Percentiles rank a stretch among this genome's conserved stretches.
phyloP scores from a whole-genome alignment of 2,797 vertebrate species.

The Craterocephalus amniculus region DNA sequence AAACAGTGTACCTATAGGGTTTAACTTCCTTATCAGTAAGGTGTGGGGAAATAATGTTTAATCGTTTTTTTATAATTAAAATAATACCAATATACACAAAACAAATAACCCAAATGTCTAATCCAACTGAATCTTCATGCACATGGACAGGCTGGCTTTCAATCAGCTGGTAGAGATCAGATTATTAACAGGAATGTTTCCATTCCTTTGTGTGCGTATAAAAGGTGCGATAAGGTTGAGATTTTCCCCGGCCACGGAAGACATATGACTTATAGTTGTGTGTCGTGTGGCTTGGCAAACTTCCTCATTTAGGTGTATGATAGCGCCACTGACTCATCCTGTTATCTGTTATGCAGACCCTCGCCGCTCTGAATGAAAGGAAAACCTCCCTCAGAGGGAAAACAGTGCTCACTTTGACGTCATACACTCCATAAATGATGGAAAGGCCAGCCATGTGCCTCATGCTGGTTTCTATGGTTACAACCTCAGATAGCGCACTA shows the following conservation, averaged over 20 bases:
- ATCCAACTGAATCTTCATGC: slow-evolving; percentile 2
- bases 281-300: slow-evolving; percentile 45
- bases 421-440: slow-evolving; percentile 68
- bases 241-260: slow-evolving; percentile 28
- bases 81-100: not conserved
- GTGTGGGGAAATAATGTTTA: not conserved
- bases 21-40: not conserved
- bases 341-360: slow-evolving; percentile 68
- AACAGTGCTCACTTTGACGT: slow-evolving; percentile 75
- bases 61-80: not conserved
- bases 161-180: slow-evolving; percentile 1
- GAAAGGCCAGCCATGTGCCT: slow-evolving; percentile 69
- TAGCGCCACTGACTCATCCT: slow-evolving; percentile 64
- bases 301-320: slow-evolving; percentile 65
- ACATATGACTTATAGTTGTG: slow-evolving; percentile 38
- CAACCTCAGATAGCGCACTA: slow-evolving; percentile 64
- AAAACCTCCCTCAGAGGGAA: slow-evolving; percentile 65
- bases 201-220: slow-evolving; percentile 14
- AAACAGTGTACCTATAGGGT: not conserved
- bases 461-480: slow-evolving; percentile 78
- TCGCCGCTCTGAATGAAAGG: slow-evolving; percentile 61
- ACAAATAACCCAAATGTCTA: slow-evolving; percentile 9
- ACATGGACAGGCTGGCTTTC: not conserved
- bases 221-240: slow-evolving; percentile 28
- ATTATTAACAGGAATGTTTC: slow-evolving; percentile 34